Evolutionary conservation across 1,140 invertebrate genomes (phyloP), one percentile per base, ranked within the genome.

Genomic region (Spodoptera frugiperda): DNA sequence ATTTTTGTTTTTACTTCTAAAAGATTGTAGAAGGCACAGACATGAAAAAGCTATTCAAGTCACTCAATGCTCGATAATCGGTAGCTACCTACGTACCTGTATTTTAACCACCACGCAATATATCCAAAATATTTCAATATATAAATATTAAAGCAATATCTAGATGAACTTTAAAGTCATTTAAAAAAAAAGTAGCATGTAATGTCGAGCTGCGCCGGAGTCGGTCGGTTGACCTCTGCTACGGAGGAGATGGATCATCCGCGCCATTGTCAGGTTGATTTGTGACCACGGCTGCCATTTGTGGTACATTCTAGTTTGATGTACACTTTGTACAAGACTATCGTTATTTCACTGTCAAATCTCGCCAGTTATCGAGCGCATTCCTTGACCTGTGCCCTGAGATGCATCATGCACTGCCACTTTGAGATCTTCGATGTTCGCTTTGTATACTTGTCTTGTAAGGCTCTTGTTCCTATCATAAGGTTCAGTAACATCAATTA

Each of bases 331-430:
- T 71, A 70, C 55, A 55, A 53, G 57, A 82, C 83, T 82, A 84
- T 82, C 80, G 84, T 83, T 90, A 89, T 91, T 91, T 92, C 88
- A 91, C 88, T 92, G 89, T 92, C 89, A 91, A 90, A 90, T 90
- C 86, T 89, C 81, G 82, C 82, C 87, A 83, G 89, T 90, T 91
- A 92, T 92, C 89, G 85, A 86, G 81, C 83, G 84, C 89, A 89
- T 89, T 90, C 83, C 85, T 85, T 89, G 88, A 89, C 89, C 89
- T 84, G 39, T 87, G 88, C 65, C 85, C 89, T 54, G 71, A 76
- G 84, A 87, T 86, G 85, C 86, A 87, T 82, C 82, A 79, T 83
- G 78, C 79, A 74, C 70, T 81, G 79, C 77, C 79, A 83, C 78
- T 84, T 84, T 79, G 83, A 87, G 80, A 75, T 70, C 80, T 80